A percentile compares a stretch with the other conserved stretches of the same genome.
phyloP scores from a whole-genome alignment of 2,113 vertebrate genomes.

The Grallaria varia region DNA sequence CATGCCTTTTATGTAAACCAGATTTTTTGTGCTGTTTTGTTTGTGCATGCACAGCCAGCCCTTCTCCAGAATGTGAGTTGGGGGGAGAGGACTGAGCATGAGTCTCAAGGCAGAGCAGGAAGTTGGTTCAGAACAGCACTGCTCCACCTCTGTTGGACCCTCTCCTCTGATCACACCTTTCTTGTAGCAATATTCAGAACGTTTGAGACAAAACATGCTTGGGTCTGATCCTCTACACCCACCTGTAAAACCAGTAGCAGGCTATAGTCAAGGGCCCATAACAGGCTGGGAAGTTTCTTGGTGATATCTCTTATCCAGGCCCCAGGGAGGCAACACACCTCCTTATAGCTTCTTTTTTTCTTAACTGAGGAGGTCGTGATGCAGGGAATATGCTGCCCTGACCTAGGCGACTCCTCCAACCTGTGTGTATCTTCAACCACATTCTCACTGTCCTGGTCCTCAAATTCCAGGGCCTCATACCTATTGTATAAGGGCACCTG shows the following conservation, averaged over 20 bases:
- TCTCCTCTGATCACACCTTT: too few species aligned
- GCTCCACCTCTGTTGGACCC: too few species aligned
- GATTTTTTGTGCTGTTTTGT: too few species aligned
- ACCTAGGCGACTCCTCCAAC: neutral
- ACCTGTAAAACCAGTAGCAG: neutral
- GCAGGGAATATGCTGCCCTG: neutral
- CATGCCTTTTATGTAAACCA: too few species aligned
- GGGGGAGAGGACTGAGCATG: too few species aligned
- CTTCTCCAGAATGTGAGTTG: too few species aligned
- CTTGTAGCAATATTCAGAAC: too few species aligned
- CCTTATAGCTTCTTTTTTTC: neutral
- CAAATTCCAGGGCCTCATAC: neutral
- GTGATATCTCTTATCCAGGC: neutral
- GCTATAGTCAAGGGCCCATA: neutral
- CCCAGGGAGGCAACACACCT: neutral
- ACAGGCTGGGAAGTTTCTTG: neutral
- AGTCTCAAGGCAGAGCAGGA: too few species aligned
- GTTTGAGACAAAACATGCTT: too few species aligned
- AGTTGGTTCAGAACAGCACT: too few species aligned
- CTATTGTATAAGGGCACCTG: neutral
- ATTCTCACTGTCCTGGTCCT: neutral
- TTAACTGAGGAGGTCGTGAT: neutral
- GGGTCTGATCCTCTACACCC: too few species aligned
- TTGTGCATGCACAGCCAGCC: too few species aligned
- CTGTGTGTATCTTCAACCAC: neutral